phyloP scores from a whole-genome alignment of 2,888 invertebrate genomes.

The Dione juno region DNA sequence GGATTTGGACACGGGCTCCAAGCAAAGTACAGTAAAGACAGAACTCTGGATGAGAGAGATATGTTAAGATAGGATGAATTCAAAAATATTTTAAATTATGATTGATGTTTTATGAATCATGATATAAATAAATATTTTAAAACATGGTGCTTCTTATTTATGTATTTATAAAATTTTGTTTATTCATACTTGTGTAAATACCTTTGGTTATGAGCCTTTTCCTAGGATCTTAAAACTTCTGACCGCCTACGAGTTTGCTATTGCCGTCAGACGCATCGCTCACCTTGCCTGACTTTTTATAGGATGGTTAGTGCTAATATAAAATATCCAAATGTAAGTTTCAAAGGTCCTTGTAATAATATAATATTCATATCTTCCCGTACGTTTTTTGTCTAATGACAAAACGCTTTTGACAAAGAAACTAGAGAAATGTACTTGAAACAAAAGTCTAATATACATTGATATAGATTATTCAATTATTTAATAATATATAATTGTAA shows the following conservation, averaged over 20 bases:
- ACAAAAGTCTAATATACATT: too few relatives aligned
- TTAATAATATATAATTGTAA: too few relatives aligned
- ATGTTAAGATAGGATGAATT: too few relatives aligned
- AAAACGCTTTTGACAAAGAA: too few relatives aligned
- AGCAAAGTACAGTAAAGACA: too few relatives aligned
- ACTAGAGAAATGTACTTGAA: too few relatives aligned
- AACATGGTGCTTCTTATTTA: background rate
- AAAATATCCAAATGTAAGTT: background rate
- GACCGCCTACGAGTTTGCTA: background rate
- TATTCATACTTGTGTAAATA: constrained; percentile 9
- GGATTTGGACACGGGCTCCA: too few relatives aligned
- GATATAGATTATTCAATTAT: too few relatives aligned
- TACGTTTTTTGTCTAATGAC: background rate
- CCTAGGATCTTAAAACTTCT: background rate
- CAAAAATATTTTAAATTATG: too few relatives aligned
- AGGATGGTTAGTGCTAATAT: constrained; percentile 11
- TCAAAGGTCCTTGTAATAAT: constrained; percentile 8
- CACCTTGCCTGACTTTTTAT: constrained; percentile 6
- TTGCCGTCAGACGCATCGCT: constrained; percentile 15
- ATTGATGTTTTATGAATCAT: too few relatives aligned
- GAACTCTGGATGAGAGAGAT: too few relatives aligned
- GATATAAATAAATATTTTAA: background rate
- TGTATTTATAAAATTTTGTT: background rate
- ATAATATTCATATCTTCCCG: background rate
- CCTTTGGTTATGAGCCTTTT: constrained; percentile 11